Conservation (phyloP, 2,113 vertebrate species). For the Pungitius pungitius region DNA sequence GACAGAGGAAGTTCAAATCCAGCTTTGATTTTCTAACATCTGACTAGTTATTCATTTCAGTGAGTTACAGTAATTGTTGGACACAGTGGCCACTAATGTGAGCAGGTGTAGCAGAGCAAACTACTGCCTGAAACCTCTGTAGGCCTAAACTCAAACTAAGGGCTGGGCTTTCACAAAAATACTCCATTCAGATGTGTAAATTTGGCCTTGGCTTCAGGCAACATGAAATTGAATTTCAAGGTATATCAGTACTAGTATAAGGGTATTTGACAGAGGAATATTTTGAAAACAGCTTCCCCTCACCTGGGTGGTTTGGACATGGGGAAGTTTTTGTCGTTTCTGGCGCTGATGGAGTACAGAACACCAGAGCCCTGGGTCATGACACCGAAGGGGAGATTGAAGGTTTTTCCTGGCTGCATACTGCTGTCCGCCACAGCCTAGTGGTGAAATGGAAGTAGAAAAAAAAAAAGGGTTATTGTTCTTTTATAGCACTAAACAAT, state of each 20-base stretch:
- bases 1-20: not conserved
- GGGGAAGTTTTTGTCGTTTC: slow-evolving; percentile 63
- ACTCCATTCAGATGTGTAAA: too few species aligned
- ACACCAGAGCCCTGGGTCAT: slow-evolving; percentile 63
- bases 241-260: too few species aligned
- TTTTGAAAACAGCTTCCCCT: slow-evolving; percentile 15
- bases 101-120: not conserved
- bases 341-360: slow-evolving; percentile 52
- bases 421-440: slow-evolving; percentile 66
- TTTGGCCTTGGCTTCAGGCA: too few species aligned
- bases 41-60: not conserved
- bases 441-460: not conserved
- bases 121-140: not conserved
- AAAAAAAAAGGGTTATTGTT: not conserved
- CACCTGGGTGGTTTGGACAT: slow-evolving; percentile 55
- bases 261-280: not conserved
- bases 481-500: not conserved
- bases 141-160: too few species aligned
- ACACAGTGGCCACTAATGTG: not conserved
- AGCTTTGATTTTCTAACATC: not conserved
- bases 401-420: slow-evolving; percentile 68
- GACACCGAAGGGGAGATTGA: slow-evolving; percentile 66
- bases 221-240: too few species aligned
- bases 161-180: too few species aligned
- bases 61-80: not conserved